Conservation (phyloP, 2,113 vertebrate species). For the Lagopus leucura region DNA sequence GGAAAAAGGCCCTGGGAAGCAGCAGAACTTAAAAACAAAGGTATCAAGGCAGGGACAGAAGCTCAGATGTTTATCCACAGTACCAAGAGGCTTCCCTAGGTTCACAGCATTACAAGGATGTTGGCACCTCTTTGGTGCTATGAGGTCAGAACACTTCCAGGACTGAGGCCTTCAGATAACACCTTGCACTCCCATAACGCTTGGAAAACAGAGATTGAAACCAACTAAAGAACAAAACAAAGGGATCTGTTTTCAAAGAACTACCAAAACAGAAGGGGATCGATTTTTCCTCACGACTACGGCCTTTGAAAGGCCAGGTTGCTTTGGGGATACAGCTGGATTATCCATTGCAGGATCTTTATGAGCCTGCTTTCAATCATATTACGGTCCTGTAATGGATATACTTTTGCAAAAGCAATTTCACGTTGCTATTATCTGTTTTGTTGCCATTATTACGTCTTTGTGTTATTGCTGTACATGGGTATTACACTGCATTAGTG, state of each 20-base stretch:
- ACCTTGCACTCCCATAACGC: not conserved
- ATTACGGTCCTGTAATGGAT: not conserved
- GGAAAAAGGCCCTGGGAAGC: not conserved
- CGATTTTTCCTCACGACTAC: fast-evolving
- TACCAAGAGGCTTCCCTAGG: not conserved
- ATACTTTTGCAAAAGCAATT: not conserved
- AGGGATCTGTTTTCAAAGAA: not conserved
- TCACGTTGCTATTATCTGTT: not conserved
- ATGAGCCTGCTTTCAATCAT: not conserved
- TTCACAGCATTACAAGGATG: not conserved
- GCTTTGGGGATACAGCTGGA: not conserved
- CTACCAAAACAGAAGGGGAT: not conserved
- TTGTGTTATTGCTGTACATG: fast-evolving
- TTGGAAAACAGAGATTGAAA: not conserved
- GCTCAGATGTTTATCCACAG: not conserved
- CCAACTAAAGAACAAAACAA: not conserved
- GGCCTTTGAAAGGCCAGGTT: not conserved
- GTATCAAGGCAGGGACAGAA: not conserved
- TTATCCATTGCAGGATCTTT: not conserved
- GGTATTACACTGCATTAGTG: not conserved
- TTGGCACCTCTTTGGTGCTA: not conserved
- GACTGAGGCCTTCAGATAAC: not conserved
- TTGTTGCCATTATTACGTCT: not conserved
- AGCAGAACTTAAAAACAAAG: not conserved
- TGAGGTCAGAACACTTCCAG: not conserved